Evolutionary conservation across 1,140 invertebrate genomes (phyloP), one percentile per base, ranked within the genome.

Genomic region (Trachelipus rathkii): DNA sequence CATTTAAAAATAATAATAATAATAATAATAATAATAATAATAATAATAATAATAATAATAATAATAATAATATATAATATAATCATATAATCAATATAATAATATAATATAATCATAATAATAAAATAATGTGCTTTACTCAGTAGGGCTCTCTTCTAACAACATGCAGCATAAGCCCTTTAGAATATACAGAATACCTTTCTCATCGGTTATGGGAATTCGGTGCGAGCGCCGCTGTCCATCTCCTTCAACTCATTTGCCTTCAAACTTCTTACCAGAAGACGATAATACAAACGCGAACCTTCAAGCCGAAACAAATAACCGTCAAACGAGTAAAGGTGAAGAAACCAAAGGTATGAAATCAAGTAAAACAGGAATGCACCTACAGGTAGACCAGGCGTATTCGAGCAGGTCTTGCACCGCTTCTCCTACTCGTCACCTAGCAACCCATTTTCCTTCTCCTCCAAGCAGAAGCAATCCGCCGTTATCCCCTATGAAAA

Each of bases 161-260:
- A 33, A 68, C 69, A 72, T 23, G 72, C 75, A 67, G 81, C 84
- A 8, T 86, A 87, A 76, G 8, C 89, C 89, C 5, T 85, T 89
- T 75, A 83, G 89, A 7, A 85, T 90, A 6, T 90, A 89, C 81
- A 85, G 88, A 67, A 89, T 90, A 45, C 87, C 88, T 0, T 79
- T 88, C 77, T 84, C 85, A 66, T 86, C 85, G 10, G 81, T 88
- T 8, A 84, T 82, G 68, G 78, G 83, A 33, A 71, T 74, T 5
- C 82, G 83, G 10, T 84, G 83, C 67, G 85, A 85, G 19, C 78
- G 84, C 6, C 77, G 86, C 11, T 85, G 84, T 70, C 84, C 85
- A 3, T 86, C 86, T 0, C 86, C 86, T 11, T 83, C 84, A 6
- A 84, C 83, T 5, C 84, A 84, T 15, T 77, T 81, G 10, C 80